These are phyloP conservation scores for Gonatopus flavifemur DNA, from an alignment of 1,140 invertebrate genomes.

Conservation along the genomic window DNA sequence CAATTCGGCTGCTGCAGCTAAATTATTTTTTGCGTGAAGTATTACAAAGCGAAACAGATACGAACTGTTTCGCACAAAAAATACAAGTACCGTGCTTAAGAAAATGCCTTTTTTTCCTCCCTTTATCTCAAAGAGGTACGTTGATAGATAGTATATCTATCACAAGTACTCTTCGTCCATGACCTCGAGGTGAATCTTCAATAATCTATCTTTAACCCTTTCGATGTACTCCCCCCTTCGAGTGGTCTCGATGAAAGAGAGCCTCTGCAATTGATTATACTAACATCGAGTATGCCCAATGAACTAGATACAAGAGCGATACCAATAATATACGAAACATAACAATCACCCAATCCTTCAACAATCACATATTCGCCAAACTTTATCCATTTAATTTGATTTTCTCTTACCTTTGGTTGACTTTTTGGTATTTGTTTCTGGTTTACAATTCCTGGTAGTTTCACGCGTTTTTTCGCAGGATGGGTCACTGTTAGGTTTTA, in stretches of 20 bases:
- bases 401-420: conserved; percentile 53
- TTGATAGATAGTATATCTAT: too few relatives aligned
- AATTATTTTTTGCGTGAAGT: too few relatives aligned
- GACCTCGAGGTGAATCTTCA: conserved; percentile 11
- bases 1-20: too few relatives aligned
- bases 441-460: conserved; percentile 76
- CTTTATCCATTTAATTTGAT: background rate
- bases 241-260: conserved; percentile 13
- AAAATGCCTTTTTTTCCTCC: too few relatives aligned
- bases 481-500: conserved; percentile 74
- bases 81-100: too few relatives aligned
- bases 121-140: too few relatives aligned
- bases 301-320: too few relatives aligned
- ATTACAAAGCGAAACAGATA: too few relatives aligned
- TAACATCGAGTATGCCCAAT: conserved; percentile 12
- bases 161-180: conserved; percentile 7
- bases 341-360: background rate
- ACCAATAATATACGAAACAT: too few relatives aligned
- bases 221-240: conserved; percentile 20
- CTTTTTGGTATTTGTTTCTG: conserved; percentile 64
- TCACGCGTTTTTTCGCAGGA: conserved; percentile 72
- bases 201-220: conserved; percentile 23
- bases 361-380: background rate
- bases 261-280: background rate
- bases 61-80: too few relatives aligned